Evolutionary conservation across 1,140 invertebrate species (phyloP).

Genomic region (Drosophila kepulauana): DNA sequence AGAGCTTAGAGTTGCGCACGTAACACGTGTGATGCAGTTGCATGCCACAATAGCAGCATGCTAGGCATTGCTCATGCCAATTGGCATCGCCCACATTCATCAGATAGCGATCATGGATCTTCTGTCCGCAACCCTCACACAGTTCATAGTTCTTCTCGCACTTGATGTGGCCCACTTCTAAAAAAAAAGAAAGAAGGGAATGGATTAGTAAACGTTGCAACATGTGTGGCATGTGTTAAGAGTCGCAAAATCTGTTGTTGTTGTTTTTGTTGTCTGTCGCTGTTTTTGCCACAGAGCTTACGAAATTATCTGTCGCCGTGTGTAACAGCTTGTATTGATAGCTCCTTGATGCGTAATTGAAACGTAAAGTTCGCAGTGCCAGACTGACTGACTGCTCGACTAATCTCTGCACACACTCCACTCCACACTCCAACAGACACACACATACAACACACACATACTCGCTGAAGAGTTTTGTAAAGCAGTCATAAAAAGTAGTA

Average conservation of each 20-base stretch:
- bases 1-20: constrained; percentile 95
- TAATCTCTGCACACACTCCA: constrained; percentile 59
- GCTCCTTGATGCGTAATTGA: constrained; percentile 83
- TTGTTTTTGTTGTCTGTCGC: not conserved
- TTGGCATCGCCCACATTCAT: constrained; percentile 95
- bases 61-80: constrained; percentile 97
- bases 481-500: constrained; percentile 75
- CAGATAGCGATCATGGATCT: constrained; percentile 96
- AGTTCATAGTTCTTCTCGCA: constrained; percentile 90
- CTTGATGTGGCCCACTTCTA: constrained; percentile 87
- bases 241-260: not conserved
- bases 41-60: constrained; percentile 95
- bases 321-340: constrained; percentile 83
- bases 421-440: constrained; percentile 33
- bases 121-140: constrained; percentile 95
- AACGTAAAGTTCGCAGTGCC: constrained; percentile 75
- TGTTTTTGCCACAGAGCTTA: constrained; percentile 45
- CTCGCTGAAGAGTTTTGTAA: constrained; percentile 63
- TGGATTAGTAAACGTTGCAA: constrained; percentile 46
- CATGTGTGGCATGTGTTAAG: constrained; percentile 61
- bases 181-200: not conserved
- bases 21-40: constrained; percentile 95
- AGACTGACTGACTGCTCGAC: constrained; percentile 27
- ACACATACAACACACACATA: not conserved
- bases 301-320: constrained; percentile 71